Base-by-base conservation (phyloP, 2,888 invertebrate genomes). In the Osmoderma eremita region DNA sequence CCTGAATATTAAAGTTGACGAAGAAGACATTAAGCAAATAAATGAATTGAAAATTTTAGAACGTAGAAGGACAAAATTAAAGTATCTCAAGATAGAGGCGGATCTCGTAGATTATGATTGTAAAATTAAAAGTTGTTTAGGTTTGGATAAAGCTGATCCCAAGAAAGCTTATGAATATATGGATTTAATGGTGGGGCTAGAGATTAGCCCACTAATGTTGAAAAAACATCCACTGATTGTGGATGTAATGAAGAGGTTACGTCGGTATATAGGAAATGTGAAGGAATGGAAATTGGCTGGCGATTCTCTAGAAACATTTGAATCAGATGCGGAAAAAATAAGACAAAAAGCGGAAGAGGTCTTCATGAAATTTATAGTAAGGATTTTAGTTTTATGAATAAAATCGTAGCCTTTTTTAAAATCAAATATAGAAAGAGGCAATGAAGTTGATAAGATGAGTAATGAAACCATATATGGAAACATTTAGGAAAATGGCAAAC, bases 161-260 rank as follows among this genome's bases (percentile, higher is more conserved):
- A 89, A 91, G 38, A 82, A 87, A 65, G 93, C 93, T 70, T 79
- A 94, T 38, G 87, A 88, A 61, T 83, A 89, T 1, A 82, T 95
- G 72, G 89, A 91, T 48, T 87, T 80, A 10, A 82, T 86, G 73
- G 75, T 84, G 78, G 85, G 85, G 5, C 76, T 91, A 67, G 82
- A 88, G 3, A 78, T 91, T 18, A 90, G 89, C 69, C 88, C 90
- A 0, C 80, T 93, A 18, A 93, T 93, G 91, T 80, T 95, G 45
- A 86, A 92, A 65, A 94, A 94, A 73, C 92, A 94, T 83, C 90
- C 93, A 0, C 88, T 90, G 50, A 87, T 91, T 72, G 86, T 94
- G 50, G 90, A 92, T 76, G 93, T 93, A 0, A 86, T 94, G 61
- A 90, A 91, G 74, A 72, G 91, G 68, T 84, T 93, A 80, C 85